Evolutionary conservation across 2,888 invertebrate genomes (phyloP), one percentile per base, ranked within the genome.

Genomic region (Archips crataeganus): DNA sequence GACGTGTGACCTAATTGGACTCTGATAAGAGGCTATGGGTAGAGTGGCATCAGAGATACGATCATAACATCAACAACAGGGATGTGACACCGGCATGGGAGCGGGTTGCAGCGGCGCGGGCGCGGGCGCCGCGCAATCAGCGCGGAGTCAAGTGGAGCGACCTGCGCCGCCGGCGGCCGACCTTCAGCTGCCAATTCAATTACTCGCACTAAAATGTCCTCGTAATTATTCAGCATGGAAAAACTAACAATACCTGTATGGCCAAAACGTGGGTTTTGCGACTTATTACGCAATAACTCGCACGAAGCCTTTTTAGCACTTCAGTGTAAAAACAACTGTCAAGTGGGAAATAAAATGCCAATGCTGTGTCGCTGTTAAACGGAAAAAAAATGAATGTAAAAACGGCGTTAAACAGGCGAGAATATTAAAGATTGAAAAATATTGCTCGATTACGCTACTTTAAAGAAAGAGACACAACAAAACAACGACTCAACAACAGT

Each of bases 121-220:
- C 10, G 57, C 57, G 11, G 66, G 13, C 54, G 39, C 57, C 49
- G 64, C 13, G 66, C 54, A 64, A 36, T 34, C 63, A 63, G 63
- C 49, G 71, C 81, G 75, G 80, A 83, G 84, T 87, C 85, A 87
- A 85, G 84, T 86, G 86, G 82, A 74, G 74, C 76, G 87, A 87
- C 86, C 84, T 82, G 79, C 79, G 78, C 77, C 68, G 69, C 71
- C 76, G n/a, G 23, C 66, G 15, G 34, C 67, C 69, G 69, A 62
- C 69, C 69, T 69, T 62, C 69, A 61, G 49, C 39, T 32, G 69
- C 49, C 69, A 42, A 69, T 62, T 69, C 69, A 69, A 69, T 69
- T 69, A 69, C 62, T 49, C 39, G 62, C 45, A 23, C 47, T 5
- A 47, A 63, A 63, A 32, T 63, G 63, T 47, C 45, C 57, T 63